Conservation (phyloP, 1,140 invertebrate species). For the Microplitis demolitor region DNA sequence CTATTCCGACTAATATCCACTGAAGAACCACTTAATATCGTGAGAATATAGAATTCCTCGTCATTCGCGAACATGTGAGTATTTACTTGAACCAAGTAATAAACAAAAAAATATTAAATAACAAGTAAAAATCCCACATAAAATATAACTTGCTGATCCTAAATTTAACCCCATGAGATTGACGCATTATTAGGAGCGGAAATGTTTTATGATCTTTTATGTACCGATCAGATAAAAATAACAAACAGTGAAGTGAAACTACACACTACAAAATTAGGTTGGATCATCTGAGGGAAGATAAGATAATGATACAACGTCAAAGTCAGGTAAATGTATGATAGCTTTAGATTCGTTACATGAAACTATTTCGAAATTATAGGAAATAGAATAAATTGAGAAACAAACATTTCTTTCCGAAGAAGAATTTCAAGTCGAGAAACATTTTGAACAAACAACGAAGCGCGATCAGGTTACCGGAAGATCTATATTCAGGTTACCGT, state of each 20-base stretch:
- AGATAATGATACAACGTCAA: background rate
- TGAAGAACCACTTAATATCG: background rate
- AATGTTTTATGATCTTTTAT: background rate
- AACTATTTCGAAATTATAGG: constrained; percentile 17
- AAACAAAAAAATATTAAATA: background rate
- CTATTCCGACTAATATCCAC: background rate
- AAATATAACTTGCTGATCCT: background rate
- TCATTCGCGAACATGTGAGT: background rate
- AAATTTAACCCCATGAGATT: background rate
- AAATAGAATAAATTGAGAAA: constrained; percentile 14
- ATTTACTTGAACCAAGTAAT: background rate
- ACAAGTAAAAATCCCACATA: background rate
- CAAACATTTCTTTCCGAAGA: constrained; percentile 3
- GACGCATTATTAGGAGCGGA: background rate
- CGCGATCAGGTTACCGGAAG: constrained; percentile 28
- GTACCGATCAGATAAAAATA: background rate
- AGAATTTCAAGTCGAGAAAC: constrained; percentile 32
- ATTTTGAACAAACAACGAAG: constrained; percentile 30
- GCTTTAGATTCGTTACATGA: background rate
- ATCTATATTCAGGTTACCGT: constrained; percentile 34
- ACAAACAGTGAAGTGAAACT: constrained; percentile 9
- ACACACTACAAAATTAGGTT: constrained; percentile 29
- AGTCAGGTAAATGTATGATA: background rate
- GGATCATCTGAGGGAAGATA: constrained; percentile 15
- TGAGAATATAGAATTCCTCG: background rate